phyloP scores from a whole-genome alignment of 2,797 vertebrate genomes.

The Phrynocephalus guinanensis region DNA sequence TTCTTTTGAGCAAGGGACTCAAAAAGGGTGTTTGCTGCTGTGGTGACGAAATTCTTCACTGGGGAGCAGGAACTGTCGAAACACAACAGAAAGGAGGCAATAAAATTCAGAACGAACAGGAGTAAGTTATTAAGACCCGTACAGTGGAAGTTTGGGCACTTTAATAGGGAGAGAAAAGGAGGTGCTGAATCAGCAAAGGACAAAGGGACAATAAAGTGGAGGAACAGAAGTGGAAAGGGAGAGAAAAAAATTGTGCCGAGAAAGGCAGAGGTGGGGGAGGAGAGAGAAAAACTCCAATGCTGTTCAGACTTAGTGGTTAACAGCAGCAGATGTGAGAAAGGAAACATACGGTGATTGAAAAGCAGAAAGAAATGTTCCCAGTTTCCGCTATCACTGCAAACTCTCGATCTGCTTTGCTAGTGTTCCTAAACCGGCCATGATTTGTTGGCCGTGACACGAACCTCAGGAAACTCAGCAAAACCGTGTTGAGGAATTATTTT shows the following conservation, averaged over 20 bases:
- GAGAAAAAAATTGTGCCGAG: neutral
- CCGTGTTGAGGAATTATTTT: conserved; percentile 24
- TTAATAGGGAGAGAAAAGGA: conserved; percentile 5
- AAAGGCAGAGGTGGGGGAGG: neutral
- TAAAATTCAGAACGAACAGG: conserved; percentile 38
- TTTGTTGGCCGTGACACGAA: neutral
- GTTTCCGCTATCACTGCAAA: neutral
- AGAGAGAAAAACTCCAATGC: conserved; percentile 9
- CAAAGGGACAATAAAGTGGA: neutral
- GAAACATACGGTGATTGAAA: conserved; percentile 7
- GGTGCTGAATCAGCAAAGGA: conserved; percentile 17
- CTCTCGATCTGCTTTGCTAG: neutral
- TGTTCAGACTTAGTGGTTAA: conserved; percentile 30
- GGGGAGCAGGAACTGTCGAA: conserved; percentile 10
- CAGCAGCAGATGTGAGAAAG: conserved; percentile 30
- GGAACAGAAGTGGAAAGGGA: neutral
- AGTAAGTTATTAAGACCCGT: neutral
- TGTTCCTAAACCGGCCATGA: conserved; percentile 10
- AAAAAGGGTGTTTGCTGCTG: neutral
- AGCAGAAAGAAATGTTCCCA: neutral
- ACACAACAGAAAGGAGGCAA: neutral
- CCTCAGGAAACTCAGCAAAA: neutral
- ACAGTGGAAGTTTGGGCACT: neutral
- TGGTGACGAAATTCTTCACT: conserved; percentile 42
- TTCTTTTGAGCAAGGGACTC: conserved; percentile 23